phyloP scores from a whole-genome alignment of 1,140 invertebrate species.

The Cyclina sinensis region DNA sequence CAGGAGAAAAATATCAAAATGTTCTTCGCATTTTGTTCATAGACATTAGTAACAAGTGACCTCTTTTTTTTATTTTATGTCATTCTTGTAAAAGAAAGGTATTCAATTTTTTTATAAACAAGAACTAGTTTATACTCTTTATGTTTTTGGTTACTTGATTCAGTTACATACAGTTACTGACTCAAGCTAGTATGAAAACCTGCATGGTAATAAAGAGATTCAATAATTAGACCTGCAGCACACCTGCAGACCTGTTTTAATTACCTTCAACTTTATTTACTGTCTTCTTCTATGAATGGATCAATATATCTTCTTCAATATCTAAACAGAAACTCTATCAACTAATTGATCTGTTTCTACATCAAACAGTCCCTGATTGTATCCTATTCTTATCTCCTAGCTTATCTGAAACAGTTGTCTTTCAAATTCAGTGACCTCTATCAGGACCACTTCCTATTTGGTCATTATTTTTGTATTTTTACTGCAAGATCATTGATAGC shows the following conservation, averaged over 20 bases:
- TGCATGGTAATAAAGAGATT: too few relatives aligned
- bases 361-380: slow-evolving; percentile 33
- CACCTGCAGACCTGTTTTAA: slow-evolving; percentile 26
- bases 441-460: slow-evolving; percentile 17
- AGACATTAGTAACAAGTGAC: too few relatives aligned
- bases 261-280: background rate
- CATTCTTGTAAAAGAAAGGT: too few relatives aligned
- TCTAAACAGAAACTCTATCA: background rate
- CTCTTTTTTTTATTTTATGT: too few relatives aligned
- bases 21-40: too few relatives aligned
- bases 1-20: background rate
- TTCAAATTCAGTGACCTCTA: slow-evolving; percentile 12
- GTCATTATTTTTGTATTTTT: slow-evolving; percentile 10
- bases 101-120: too few relatives aligned
- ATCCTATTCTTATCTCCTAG: slow-evolving; percentile 14
- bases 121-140: too few relatives aligned
- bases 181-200: too few relatives aligned
- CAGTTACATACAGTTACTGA: too few relatives aligned
- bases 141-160: too few relatives aligned
- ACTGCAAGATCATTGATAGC: background rate
- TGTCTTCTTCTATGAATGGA: background rate
- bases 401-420: slow-evolving; percentile 42
- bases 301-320: slow-evolving; percentile 43
- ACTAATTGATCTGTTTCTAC: slow-evolving; percentile 36
- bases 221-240: too few relatives aligned